Conservation (phyloP, 2,888 invertebrate genomes). For the Mesorhabditis sp. region DNA sequence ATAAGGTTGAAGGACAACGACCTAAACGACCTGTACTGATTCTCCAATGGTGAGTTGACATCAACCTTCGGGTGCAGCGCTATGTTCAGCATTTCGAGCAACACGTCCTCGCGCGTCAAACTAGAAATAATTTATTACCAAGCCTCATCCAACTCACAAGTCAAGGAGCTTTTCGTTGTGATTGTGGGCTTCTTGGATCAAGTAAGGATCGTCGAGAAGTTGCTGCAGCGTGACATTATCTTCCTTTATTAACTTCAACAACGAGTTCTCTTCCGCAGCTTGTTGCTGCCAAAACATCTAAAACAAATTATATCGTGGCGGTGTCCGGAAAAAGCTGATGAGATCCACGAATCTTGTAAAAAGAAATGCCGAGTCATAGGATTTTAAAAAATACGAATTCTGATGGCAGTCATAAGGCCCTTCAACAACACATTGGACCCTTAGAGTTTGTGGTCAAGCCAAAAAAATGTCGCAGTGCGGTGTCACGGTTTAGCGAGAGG, state of each 20-base stretch:
- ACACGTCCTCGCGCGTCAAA: slow-evolving; percentile 24
- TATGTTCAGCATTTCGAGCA: slow-evolving; percentile 24
- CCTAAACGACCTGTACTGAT: slow-evolving; percentile 29
- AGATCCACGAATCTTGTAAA: no score
- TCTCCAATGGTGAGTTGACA: slow-evolving; percentile 17
- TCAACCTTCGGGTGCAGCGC: slow-evolving; percentile 24
- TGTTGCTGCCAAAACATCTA: slow-evolving; percentile 32
- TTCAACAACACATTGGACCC: no score
- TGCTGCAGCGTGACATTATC: slow-evolving; percentile 29
- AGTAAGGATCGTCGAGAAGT: slow-evolving; percentile 37
- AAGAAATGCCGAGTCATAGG: no score
- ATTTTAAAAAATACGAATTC: no score
- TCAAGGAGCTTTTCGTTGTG: slow-evolving; percentile 31
- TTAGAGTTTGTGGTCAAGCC: no score
- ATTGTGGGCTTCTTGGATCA: slow-evolving; percentile 39
- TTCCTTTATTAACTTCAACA: slow-evolving; percentile 23
- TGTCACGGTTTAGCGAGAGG: no score
- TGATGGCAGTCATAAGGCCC: no score
- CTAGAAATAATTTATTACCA: slow-evolving; percentile 16
- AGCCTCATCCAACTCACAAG: slow-evolving; percentile 29
- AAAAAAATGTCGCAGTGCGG: no score
- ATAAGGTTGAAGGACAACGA: background rate
- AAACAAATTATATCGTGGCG: background rate
- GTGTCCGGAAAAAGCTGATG: no score
- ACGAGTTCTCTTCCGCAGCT: slow-evolving; percentile 24